Base-by-base conservation (phyloP, 2,797 vertebrate genomes). In the Acestrorhynchus altus region DNA sequence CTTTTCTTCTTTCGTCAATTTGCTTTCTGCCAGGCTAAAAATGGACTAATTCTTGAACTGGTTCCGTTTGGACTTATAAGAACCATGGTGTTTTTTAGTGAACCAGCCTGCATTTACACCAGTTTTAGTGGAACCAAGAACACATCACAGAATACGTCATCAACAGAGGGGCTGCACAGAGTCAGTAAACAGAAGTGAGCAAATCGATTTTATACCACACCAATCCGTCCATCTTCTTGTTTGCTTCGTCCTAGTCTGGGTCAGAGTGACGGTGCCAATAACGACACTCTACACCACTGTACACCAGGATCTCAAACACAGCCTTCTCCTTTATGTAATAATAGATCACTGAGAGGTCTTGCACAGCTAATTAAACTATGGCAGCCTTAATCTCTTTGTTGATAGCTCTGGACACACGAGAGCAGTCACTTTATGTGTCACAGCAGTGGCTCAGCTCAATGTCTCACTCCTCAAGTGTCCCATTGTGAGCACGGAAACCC, bases 321-420 rank as follows among this genome's bases (percentile, higher is more conserved):
- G 18, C 31, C 60, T 63, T 9, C 39, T 63, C 60, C 24, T 59
- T 39, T 13, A 35, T 39, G 60, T 18, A 20, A 12, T 71, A 61
- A 57, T 67, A 44, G 49, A 80, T 76, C 59, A 65, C 67, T 80
- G 52, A 57, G 56, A 57, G 56, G 56, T 24, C 22, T 63, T 40
- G 60, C 60, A 40, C 28, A 63, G 31, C 60, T 40, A 63, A 63
- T 63, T 40, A 63, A 63, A 40, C 60, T 11, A 63, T 63, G 60
- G 60, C 31, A 40, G 60, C 60, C 60, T 63, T 20, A 13, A 63
- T 63, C 60, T 63, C 60, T 40, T 63, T 63, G 60, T 40, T 40
- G 35, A 77, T 72, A 60, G 79, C 44, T 76, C 72, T 51, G 52
- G 54, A 63, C 79, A 81, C 79, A 76, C 79, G 51, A 42, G 61